Evolutionary conservation across 2,113 vertebrate species (phyloP), one percentile per base, ranked within the genome.

Genomic region (Anser brachyrhynchus): DNA sequence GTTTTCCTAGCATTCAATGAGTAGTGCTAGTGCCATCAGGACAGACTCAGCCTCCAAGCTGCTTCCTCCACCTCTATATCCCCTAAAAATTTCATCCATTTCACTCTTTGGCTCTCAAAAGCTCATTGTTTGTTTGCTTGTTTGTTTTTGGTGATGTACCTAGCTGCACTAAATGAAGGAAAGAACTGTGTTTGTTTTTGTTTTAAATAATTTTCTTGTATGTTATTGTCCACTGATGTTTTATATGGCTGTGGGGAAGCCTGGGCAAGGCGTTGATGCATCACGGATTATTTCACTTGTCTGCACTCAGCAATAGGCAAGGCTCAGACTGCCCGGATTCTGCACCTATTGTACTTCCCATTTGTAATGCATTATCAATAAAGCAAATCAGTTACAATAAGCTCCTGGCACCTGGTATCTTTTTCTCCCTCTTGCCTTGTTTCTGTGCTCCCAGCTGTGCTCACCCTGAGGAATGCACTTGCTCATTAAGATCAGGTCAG

Each of bases 261-360:
- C 84, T 65, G 82, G 72, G 54, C 89, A 73, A 93, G 55, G 25
- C 65, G 52, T 51, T 62, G 39, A 33, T 81, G 22, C 41, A 52
- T 79, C 14, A 4, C 49, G 64, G 64, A 65, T 92, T 84, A 69
- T 81, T 87, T 95, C 87, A 69, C 54, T 87, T 20, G 18, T 10
- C 3, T 87, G 65, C 74, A 71, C 66, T 87, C 94, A 78, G 69
- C 37, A 39, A 86, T 18, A 85, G 84, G 85, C 83, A 92, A 86
- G 91, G 82, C 37, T 89, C 87, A 65, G 80, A 49, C 89, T 75
- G 87, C 95, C 95, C 5, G 11, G 52, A 93, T 96, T 94, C 86
- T 95, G 89, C 79, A 87, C 84, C 81, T 91, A 90, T 95, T 90
- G 64, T 79, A 74, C 65, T 95, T 95, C 91, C 70, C 71, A 73